A percentile compares a stretch with the other conserved stretches of the same genome.
Conservation (phyloP, 2,113 vertebrate genomes). For the Brachypteracias leptosomus region DNA sequence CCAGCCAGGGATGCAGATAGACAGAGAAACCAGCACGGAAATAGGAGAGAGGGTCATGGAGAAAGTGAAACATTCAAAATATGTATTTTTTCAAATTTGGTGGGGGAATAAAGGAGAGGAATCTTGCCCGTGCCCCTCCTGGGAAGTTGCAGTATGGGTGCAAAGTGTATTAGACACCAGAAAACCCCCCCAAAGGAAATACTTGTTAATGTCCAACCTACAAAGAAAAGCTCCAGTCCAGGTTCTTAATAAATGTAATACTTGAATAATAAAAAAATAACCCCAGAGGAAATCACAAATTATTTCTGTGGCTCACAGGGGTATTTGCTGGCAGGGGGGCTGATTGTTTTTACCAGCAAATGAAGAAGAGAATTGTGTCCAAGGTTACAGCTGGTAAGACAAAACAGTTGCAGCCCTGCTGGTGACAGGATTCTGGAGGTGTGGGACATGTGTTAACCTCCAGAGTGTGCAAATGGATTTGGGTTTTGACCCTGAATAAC, state of each 20-base stretch:
- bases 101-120: not conserved
- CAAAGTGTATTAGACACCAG: not conserved
- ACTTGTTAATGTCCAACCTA: not conserved
- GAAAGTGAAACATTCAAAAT: not conserved
- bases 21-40: too few species aligned
- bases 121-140: not conserved
- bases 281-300: not conserved
- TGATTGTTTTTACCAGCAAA: not conserved
- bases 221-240: not conserved
- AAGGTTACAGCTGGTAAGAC: not conserved
- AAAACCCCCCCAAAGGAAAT: not conserved
- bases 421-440: not conserved
- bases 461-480: not conserved
- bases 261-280: too few species aligned
- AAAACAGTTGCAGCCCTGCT: not conserved
- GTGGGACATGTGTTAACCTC: not conserved
- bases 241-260: not conserved
- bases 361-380: not conserved
- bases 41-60: not conserved
- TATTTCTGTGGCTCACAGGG: not conserved
- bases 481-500: not conserved
- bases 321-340: not conserved
- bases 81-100: not conserved
- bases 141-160: not conserved
- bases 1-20: not conserved